A percentile compares a stretch with the other conserved stretches of the same genome.
These are phyloP conservation scores for Platyscelio sp. DNA, from an alignment of 2,888 invertebrate species.

Conservation along the genomic window DNA sequence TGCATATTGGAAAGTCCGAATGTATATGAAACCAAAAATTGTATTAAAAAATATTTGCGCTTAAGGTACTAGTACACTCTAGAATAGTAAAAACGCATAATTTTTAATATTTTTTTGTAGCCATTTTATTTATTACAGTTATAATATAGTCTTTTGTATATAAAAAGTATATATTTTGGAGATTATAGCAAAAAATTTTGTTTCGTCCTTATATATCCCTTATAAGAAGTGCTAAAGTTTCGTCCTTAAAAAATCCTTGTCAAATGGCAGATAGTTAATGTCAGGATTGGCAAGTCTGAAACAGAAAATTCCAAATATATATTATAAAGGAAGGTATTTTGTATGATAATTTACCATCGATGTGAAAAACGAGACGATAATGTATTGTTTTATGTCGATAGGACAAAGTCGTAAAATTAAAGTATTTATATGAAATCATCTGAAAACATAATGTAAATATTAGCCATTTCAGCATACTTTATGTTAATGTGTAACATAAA, in stretches of 20 bases:
- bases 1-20: no score
- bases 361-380: no score
- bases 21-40: no score
- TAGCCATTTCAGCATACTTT: no score
- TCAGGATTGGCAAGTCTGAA: not conserved
- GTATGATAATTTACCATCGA: not conserved
- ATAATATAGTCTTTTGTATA: not conserved
- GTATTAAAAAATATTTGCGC: no score
- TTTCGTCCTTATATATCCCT: constrained; percentile 1
- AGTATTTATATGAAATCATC: no score
- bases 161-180: not conserved
- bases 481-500: constrained; percentile 16
- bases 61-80: not conserved
- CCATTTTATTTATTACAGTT: not conserved
- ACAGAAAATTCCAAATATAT: no score
- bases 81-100: not conserved
- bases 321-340: no score
- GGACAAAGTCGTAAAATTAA: no score
- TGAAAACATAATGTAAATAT: no score
- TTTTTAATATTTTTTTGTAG: not conserved
- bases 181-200: not conserved
- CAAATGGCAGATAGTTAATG: not conserved
- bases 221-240: not conserved
- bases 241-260: constrained; percentile 1
- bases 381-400: no score